These are phyloP conservation scores for Microtus montanus DNA, from an alignment of 2,113 vertebrate genomes.

Conservation along the genomic window DNA sequence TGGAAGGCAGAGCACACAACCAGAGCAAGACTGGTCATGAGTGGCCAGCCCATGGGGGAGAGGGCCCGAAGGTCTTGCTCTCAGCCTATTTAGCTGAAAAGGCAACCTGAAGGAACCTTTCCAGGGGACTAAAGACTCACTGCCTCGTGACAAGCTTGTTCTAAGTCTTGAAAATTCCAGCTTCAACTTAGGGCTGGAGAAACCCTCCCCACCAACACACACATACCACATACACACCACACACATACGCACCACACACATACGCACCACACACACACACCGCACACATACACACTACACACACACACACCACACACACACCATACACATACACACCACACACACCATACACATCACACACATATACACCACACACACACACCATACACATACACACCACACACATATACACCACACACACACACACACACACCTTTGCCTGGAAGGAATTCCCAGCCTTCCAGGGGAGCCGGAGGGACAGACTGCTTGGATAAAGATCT, in stretches of 20 bases:
- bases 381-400: too few relatives aligned
- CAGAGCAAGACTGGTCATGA: neutral
- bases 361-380: too few relatives aligned
- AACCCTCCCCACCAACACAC: too few relatives aligned
- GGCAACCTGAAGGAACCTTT: neutral
- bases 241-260: too few relatives aligned
- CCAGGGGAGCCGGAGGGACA: rapidly evolving
- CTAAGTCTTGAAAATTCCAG: neutral
- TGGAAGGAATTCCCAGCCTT: neutral
- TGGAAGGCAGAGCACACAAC: neutral
- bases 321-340: neutral
- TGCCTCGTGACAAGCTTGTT: rapidly evolving
- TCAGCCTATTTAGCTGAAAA: neutral
- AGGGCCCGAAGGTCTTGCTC: neutral
- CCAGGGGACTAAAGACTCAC: neutral
- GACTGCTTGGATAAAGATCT: neutral
- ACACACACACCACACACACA: too few relatives aligned
- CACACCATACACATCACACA: neutral
- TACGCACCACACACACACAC: too few relatives aligned
- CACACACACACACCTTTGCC: neutral
- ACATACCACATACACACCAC: rapidly evolving
- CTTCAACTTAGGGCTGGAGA: rapidly evolving
- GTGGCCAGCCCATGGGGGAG: neutral
- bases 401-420: too few relatives aligned
- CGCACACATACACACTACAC: too few relatives aligned